Conservation (phyloP, 64 coral and sea anemone genomes). For the Montipora cactus region DNA sequence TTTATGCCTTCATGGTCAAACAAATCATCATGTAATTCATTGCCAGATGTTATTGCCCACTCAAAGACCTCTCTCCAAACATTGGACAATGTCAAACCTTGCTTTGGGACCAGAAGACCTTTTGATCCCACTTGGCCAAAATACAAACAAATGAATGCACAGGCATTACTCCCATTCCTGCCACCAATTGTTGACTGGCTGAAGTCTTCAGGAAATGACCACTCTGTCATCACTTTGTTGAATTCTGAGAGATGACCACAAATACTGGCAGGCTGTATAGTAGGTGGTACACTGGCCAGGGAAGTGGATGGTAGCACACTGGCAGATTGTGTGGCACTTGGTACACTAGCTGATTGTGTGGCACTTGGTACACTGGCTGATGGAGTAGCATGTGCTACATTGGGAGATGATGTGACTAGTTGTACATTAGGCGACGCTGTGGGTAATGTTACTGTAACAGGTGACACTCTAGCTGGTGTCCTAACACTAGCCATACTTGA, state of each 20-base stretch:
- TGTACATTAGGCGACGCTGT: not conserved
- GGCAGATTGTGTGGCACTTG: not conserved
- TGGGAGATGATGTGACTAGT: not conserved
- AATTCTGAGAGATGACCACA: not conserved
- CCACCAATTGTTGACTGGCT: conserved; percentile 40
- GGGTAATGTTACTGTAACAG: not conserved
- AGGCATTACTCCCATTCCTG: conserved; percentile 23
- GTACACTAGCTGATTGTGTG: not conserved
- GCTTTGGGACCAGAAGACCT: not conserved
- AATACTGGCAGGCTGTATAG: not conserved
- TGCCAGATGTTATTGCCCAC: not conserved
- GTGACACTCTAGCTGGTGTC: not conserved
- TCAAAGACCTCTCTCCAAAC: not conserved
- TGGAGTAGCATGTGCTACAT: not conserved
- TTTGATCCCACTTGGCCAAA: not conserved
- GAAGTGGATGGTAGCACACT: not conserved
- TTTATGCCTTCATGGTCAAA: conserved; percentile 18
- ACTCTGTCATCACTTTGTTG: not conserved
- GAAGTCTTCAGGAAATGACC: conserved; percentile 20
- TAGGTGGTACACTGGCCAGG: not conserved
- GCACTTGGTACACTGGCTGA: not conserved
- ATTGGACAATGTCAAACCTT: not conserved
- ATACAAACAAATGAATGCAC: not conserved
- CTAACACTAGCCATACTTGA: not conserved
- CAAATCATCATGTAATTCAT: not conserved